Conservation (phyloP, 2,113 vertebrate genomes). For the Regulus satrapa region DNA sequence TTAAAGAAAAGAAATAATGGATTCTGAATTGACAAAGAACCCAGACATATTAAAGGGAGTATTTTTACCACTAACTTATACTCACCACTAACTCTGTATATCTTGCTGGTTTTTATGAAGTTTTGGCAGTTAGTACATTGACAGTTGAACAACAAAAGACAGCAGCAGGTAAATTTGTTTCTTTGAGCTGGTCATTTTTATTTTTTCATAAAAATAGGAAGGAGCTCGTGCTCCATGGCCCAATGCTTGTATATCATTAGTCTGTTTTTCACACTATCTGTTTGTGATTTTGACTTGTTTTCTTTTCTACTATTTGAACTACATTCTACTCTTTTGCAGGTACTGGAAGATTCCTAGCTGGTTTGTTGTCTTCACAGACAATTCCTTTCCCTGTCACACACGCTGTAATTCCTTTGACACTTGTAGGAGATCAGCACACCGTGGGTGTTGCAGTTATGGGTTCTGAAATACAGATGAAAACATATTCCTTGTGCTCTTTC, state of each 20-base stretch:
- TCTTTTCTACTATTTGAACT: not conserved
- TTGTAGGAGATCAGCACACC: not conserved
- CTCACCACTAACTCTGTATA: not conserved
- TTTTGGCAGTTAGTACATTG: not conserved
- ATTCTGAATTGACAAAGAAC: not conserved
- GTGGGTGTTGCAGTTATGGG: not conserved
- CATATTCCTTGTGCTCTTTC: not conserved
- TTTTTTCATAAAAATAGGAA: too few species aligned
- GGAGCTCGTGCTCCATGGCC: not conserved
- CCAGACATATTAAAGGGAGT: not conserved
- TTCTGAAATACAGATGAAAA: not conserved
- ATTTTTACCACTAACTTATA: not conserved
- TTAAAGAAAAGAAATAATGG: accelerated
- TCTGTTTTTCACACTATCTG: not conserved
- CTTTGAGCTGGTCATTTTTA: not conserved
- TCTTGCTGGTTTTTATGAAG: not conserved
- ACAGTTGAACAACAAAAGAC: not conserved
- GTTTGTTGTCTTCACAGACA: not conserved
- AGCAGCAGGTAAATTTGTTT: not conserved
- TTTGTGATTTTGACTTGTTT: not conserved
- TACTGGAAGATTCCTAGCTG: not conserved
- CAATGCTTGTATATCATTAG: not conserved
- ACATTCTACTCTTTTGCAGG: not conserved
- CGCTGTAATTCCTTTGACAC: not conserved
- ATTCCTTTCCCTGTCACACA: not conserved